Evolutionary conservation across 2,797 vertebrate genomes (phyloP).

Genomic region (Acanthurus lineatus): DNA sequence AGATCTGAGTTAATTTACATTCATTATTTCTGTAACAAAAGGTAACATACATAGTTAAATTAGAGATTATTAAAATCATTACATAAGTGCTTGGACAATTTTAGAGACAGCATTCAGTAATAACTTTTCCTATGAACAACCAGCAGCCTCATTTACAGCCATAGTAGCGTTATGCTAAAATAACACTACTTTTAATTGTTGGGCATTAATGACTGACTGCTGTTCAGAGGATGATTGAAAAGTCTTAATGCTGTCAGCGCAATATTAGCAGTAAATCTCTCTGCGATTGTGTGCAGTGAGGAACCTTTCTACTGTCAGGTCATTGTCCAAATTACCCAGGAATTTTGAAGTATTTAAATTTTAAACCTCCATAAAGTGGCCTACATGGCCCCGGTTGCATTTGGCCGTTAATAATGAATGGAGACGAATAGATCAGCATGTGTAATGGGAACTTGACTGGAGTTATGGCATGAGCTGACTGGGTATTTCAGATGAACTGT

Average conservation of each 20-base stretch:
- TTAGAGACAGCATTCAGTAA: constrained; percentile 19
- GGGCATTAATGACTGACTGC: constrained; percentile 24
- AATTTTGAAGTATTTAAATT: constrained; percentile 85
- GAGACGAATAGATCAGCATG: constrained; percentile 82
- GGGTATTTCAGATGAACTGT: constrained; percentile 70
- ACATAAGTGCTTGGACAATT: constrained; percentile 24
- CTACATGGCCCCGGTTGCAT: constrained; percentile 80
- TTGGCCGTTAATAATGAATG: constrained; percentile 85
- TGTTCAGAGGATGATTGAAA: constrained; percentile 24
- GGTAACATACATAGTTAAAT: constrained; percentile 25
- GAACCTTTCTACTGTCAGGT: constrained; percentile 69
- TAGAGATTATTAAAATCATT: constrained; percentile 51
- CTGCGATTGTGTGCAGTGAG: constrained; percentile 45
- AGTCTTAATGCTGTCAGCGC: constrained; percentile 10
- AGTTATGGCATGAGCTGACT: constrained; percentile 67
- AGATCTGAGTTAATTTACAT: constrained; percentile 40
- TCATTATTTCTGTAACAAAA: constrained; percentile 49
- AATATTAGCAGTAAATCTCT: constrained; percentile 42
- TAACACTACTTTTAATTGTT: constrained; percentile 25
- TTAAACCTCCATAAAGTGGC: constrained; percentile 86
- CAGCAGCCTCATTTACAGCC: constrained; percentile 13
- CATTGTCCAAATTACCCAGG: constrained; percentile 75
- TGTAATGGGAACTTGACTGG: constrained; percentile 80
- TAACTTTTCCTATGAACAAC: constrained; percentile 25
- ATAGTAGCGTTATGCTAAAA: constrained; percentile 21